Percentiles rank a stretch among this genome's conserved stretches.
These are phyloP conservation scores for Crepidodera aurea DNA, from an alignment of 2,888 invertebrate species.

Conservation along the genomic window DNA sequence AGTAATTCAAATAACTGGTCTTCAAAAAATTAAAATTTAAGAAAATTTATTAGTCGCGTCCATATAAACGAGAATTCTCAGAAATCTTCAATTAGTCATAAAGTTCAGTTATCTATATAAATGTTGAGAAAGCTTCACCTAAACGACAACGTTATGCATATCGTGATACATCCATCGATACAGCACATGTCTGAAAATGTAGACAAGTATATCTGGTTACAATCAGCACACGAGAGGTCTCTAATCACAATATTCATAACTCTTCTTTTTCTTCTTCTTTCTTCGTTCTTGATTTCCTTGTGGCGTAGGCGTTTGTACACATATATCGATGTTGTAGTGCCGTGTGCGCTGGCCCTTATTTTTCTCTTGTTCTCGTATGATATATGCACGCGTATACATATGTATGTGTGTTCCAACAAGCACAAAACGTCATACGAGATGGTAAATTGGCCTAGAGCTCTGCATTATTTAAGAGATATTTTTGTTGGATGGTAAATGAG, in stretches of 20 bases:
- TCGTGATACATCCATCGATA: background rate
- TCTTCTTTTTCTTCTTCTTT: conserved; percentile 16
- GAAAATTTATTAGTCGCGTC: too few species aligned
- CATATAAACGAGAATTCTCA: too few species aligned
- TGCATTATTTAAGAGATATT: conserved; percentile 36
- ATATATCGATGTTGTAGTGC: conserved; percentile 28
- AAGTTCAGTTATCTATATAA: too few species aligned
- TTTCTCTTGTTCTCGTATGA: conserved; percentile 45
- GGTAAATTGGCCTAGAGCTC: conserved; percentile 44
- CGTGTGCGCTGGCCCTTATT: conserved; percentile 44
- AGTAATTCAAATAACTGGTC: too few species aligned
- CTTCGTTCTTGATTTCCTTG: conserved; percentile 38
- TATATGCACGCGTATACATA: conserved; percentile 47
- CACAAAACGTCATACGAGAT: conserved; percentile 43
- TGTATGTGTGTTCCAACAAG: conserved; percentile 47
- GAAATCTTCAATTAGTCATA: too few species aligned
- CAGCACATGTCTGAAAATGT: background rate
- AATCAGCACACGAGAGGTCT: conserved; percentile 15
- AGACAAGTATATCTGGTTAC: conserved; percentile 16
- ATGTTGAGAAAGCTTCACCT: too few species aligned
- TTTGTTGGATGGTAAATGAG: background rate
- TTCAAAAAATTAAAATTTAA: too few species aligned
- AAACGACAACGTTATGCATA: background rate
- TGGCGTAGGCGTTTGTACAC: conserved; percentile 54
- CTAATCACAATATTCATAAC: conserved; percentile 26